A percentile compares a stretch with the other conserved stretches of the same genome.
These are phyloP conservation scores for Drosophila funebris DNA, from an alignment of 1,140 invertebrate genomes.

Conservation along the genomic window DNA sequence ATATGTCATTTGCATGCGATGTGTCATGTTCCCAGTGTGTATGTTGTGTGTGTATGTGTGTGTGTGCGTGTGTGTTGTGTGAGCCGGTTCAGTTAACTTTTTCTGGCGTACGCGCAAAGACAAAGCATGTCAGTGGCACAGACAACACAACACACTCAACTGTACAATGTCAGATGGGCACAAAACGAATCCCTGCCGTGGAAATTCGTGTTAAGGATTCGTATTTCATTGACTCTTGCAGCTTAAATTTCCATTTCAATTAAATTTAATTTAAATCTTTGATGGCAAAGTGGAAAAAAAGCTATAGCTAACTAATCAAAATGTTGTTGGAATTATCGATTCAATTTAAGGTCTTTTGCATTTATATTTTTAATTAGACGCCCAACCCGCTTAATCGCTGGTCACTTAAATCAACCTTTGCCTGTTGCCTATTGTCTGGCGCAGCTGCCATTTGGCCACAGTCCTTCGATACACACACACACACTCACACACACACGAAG, in stretches of 20 bases:
- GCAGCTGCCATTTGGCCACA: not conserved
- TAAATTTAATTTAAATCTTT: no score
- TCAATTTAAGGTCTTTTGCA: constrained; percentile 7
- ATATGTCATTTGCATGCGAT: constrained; percentile 60
- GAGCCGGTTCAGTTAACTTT: constrained; percentile 47
- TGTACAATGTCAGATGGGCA: constrained; percentile 9
- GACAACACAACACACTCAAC: constrained; percentile 22
- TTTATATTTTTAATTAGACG: constrained; percentile 36
- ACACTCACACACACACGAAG: constrained; percentile 14
- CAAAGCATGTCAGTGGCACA: constrained; percentile 57
- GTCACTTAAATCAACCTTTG: constrained; percentile 2
- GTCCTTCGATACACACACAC: constrained; percentile 2
- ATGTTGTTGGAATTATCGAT: not conserved
- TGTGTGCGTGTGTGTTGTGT: not conserved
- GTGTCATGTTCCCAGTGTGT: not conserved
- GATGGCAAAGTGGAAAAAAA: no score
- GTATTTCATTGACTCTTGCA: constrained; percentile 34
- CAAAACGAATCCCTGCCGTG: constrained; percentile 15
- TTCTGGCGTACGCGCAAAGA: constrained; percentile 60
- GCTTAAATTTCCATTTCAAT: not conserved
- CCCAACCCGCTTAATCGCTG: constrained; percentile 3
- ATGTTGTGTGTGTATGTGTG: constrained; percentile 3
- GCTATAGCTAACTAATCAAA: not conserved
- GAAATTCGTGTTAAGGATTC: constrained; percentile 52
- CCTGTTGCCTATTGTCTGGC: not conserved